Base-by-base conservation (phyloP, 2,113 vertebrate species). In the Oceanodroma tethys region DNA sequence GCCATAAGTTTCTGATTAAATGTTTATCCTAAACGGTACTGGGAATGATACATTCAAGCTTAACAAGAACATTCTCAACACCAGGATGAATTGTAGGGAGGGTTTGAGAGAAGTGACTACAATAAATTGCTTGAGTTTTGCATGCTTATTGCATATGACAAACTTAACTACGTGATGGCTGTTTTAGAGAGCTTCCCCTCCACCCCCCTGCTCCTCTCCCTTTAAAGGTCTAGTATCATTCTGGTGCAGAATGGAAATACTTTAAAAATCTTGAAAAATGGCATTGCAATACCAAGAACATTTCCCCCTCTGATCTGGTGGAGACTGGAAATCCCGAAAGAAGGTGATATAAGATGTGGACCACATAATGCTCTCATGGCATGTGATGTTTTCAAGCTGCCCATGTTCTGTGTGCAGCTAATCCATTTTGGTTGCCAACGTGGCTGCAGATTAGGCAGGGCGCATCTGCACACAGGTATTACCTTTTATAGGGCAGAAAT, bases 381-480 rank as follows among this genome's bases (percentile, higher is more conserved):
- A 43, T 40, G 72, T 18, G 60, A 80, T 40, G 63, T 74, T 96
- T 88, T 67, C 70, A 81, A 78, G 85, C 47, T 60, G 36, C 43
- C 38, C 50, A 1, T 18, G 5, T 68, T 73, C 36, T 65, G 34
- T 48, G 40, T 86, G 48, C 52, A 75, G 55, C 63, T 88, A 75
- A 89, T 93, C 38, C 11, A 25, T 59, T 86, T 94, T 43, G 48
- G 34, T 6, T 67, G 74, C n/a, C 73, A 53, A 29, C 26, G 5
- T 13, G 45, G 73, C 71, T 59, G 36, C 58, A 66, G 70, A 68
- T 87, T 34, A 83, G 50, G 55, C 70, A 72, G 75, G 38, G 36
- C 42, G 53, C 48, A 62, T 91, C 65, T 83, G 65, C 12, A 30
- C 72, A 38, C 5, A 22, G 0, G 0, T 1, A 0, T 59, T 71